Conservation (phyloP, 2,888 invertebrate genomes). For the Cylindroiulus punctatus region DNA sequence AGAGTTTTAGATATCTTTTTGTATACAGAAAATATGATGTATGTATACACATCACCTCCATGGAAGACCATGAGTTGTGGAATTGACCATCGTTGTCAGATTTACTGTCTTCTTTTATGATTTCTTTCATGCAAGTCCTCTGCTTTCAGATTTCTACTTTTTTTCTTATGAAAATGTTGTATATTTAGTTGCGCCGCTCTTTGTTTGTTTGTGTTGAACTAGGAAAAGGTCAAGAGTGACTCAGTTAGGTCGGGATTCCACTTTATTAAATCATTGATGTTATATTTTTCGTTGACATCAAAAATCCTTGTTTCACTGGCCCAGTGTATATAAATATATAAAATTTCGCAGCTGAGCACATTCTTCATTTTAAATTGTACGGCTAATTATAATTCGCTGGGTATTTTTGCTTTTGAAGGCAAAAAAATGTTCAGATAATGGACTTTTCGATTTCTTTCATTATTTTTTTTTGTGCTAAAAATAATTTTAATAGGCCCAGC, state of each 20-base stretch:
- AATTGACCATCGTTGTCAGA: background rate
- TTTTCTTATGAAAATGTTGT: background rate
- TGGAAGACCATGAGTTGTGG: constrained; percentile 3
- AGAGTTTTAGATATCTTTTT: too few relatives aligned
- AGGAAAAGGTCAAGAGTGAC: background rate
- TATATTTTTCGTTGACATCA: background rate
- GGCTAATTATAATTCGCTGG: background rate
- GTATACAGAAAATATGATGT: background rate
- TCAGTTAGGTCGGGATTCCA: background rate
- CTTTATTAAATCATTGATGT: constrained; percentile 29
- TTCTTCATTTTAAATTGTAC: constrained; percentile 27
- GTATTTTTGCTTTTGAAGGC: background rate
- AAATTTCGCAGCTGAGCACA: background rate
- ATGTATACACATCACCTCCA: background rate
- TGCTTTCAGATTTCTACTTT: background rate
- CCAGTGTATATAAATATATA: background rate
- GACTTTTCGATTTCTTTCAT: constrained; percentile 23
- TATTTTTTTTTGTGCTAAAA: background rate
- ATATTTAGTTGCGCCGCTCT: constrained; percentile 10
- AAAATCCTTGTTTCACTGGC: background rate
- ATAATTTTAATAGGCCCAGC: constrained; percentile 26
- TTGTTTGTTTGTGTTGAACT: constrained; percentile 29
- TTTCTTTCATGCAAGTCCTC: background rate
- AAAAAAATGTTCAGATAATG: background rate
- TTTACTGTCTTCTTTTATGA: constrained; percentile 20